A percentile compares a stretch with the other conserved stretches of the same genome.
Evolutionary conservation across 2,888 invertebrate genomes (phyloP).

Genomic region (Drymonia ruficornis): DNA sequence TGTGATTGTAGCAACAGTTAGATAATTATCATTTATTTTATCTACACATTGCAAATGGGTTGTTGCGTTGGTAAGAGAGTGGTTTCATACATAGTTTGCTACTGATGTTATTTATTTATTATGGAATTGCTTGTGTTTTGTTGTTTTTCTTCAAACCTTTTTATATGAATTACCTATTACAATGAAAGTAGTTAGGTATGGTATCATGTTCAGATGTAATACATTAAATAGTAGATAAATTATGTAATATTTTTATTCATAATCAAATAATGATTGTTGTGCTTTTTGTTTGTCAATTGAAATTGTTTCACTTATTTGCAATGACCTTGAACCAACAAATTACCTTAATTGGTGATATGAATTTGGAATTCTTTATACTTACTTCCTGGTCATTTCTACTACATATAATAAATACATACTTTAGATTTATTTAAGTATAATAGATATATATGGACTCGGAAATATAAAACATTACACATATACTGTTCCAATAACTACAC

Average conservation of each 20-base stretch:
- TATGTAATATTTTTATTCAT: conserved; percentile 39
- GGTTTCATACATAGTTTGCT: conserved; percentile 70
- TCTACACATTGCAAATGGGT: conserved; percentile 70
- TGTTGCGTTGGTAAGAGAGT: conserved; percentile 74
- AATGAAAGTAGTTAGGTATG: conserved; percentile 50
- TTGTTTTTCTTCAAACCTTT: conserved; percentile 72
- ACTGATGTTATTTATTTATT: conserved; percentile 82
- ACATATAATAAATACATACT: no score
- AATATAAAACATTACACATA: background rate
- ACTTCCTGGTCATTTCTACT: conserved; percentile 3
- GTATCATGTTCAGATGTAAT: conserved; percentile 55
- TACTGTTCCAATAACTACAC: background rate
- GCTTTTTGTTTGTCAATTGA: conserved; percentile 53
- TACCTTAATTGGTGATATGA: conserved; percentile 15
- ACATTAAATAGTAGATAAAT: conserved; percentile 38
- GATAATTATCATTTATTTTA: conserved; percentile 79
- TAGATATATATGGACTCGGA: background rate
- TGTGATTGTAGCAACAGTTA: conserved; percentile 84
- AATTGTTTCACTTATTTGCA: conserved; percentile 32
- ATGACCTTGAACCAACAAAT: conserved; percentile 36
- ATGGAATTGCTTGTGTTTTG: conserved; percentile 79
- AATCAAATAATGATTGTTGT: conserved; percentile 47
- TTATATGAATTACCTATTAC: conserved; percentile 28
- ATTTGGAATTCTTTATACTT: background rate
- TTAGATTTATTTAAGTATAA: no score